Base-by-base conservation (phyloP, 2,113 vertebrate genomes). In the Pristiophorus japonicus region DNA sequence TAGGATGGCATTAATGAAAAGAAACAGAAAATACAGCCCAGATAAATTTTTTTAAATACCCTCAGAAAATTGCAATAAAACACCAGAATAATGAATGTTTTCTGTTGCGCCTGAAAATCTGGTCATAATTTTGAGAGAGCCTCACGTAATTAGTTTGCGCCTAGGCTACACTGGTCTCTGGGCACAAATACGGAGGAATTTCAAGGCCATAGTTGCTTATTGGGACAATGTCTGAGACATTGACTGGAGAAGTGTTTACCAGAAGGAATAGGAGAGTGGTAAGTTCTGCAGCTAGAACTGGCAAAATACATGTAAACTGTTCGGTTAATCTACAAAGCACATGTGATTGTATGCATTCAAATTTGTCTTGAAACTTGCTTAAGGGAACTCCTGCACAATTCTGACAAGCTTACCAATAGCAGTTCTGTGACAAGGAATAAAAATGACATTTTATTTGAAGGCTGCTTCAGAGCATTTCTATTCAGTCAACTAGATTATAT, bases 361-460 rank as follows among this genome's bases (percentile, higher is more conserved):
- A 42, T 67, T 22, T 94, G 1, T 67, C 62, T 42, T 94, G 91
- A 66, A 45, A 66, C 22, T 94, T 65, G 91, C 91, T 66, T n/a
- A 22, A 94, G 62, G 38, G 62, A 66, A 22, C 45, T 94, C 63
- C 8, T 66, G 62, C 27, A 45, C 91, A 94, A 66, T 4, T 94
- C 62, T 94, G 91, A 94, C 34, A 94, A 67, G 91, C 91, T 27
- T 94, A 38, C 63, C 62, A 45, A 66, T 94, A 42, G 45, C 45
- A n/a, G n/a, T 66, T 27, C 62, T 66, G 22, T 94, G 62, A 65
- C 62, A 94, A 66, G 88, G 63, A 45, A 94, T 94, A 94, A 94
- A 94, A 87, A 65, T 11, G 20, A 94, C n/a, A 67, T 66, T 94
- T 94, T 94, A 10, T 66, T 66, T 94, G 62, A 66, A 94, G 91